Conservation (phyloP, 2,113 vertebrate species). For the Euleptes europaea region DNA sequence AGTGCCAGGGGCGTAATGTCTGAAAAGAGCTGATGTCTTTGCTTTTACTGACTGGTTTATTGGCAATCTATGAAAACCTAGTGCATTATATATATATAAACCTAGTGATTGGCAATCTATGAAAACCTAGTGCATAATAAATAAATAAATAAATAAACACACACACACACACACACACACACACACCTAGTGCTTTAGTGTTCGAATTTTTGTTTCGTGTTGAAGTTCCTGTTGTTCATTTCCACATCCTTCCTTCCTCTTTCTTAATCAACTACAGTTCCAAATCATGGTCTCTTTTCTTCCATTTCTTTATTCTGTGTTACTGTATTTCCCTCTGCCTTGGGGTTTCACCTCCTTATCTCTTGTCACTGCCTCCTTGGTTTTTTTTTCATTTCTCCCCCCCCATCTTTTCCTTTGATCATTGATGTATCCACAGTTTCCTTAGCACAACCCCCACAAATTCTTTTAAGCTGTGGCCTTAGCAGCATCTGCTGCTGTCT, state of each 20-base stretch:
- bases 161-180: no score
- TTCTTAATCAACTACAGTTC: background rate
- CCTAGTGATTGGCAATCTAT: no score
- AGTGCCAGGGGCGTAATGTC: no score
- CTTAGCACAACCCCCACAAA: background rate
- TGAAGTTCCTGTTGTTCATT: background rate
- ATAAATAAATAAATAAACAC: no score
- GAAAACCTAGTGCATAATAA: no score
- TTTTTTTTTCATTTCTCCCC: background rate
- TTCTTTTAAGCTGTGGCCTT: background rate
- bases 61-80: background rate
- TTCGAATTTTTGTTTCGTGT: background rate
- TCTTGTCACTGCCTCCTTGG: background rate
- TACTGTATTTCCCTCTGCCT: background rate
- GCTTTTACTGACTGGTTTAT: background rate
- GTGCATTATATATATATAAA: no score
- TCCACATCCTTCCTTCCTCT: background rate
- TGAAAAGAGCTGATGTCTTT: background rate
- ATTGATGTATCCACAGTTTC: background rate
- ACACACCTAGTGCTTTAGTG: background rate
- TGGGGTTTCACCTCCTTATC: background rate
- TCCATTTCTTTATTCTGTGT: background rate
- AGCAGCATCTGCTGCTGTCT: background rate
- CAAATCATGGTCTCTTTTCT: background rate
- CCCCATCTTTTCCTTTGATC: background rate